Conservation (phyloP, 1,140 invertebrate species). For the Leucophenga varia region DNA sequence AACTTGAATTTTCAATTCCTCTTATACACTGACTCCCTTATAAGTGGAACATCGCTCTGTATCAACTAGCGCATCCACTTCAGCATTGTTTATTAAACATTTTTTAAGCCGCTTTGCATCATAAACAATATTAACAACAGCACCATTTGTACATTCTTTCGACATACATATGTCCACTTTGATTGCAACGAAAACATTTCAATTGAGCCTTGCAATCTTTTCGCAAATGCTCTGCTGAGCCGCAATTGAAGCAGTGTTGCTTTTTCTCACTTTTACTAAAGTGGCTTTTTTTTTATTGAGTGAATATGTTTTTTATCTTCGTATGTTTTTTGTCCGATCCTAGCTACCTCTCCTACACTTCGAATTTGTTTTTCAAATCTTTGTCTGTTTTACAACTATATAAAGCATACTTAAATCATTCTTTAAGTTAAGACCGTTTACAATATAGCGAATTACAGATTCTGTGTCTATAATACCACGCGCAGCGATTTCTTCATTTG, state of each 20-base stretch:
- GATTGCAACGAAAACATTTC: neutral
- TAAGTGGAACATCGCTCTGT: neutral
- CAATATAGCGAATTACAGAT: neutral
- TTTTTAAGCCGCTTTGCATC: neutral
- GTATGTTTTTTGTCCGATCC: too few relatives aligned
- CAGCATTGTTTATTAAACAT: neutral
- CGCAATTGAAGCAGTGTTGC: neutral
- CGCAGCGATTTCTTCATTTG: neutral
- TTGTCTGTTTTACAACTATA: neutral
- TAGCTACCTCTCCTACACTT: neutral
- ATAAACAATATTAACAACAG: neutral
- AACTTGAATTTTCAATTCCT: neutral
- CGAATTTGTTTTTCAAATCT: neutral
- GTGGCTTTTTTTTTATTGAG: neutral
- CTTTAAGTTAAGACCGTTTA: neutral
- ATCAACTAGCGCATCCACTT: neutral
- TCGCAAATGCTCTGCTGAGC: neutral
- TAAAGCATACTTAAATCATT: neutral
- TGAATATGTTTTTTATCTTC: neutral
- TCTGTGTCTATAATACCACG: neutral
- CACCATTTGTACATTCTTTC: neutral
- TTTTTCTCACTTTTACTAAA: neutral
- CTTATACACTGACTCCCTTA: neutral
- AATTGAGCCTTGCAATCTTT: neutral
- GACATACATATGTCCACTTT: neutral